Evolutionary conservation across 2,113 vertebrate species (phyloP).

Genomic region (Carlito syrichta): DNA sequence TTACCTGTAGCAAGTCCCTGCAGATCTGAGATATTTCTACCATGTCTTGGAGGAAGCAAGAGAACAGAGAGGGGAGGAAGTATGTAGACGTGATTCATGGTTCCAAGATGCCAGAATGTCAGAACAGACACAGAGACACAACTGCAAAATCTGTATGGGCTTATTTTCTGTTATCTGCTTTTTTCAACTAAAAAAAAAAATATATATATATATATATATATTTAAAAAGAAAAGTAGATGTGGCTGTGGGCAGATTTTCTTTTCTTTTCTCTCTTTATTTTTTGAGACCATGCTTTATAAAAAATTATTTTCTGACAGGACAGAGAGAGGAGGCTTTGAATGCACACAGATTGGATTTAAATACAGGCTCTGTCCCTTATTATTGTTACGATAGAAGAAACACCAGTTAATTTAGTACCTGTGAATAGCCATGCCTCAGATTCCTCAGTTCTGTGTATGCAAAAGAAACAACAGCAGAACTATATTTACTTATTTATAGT

Average conservation of each 20-base stretch:
- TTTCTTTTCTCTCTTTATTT: too few relatives aligned
- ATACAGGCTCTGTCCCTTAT: not conserved
- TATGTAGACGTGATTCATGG: accelerated
- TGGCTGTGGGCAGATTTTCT: not conserved
- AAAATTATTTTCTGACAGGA: not conserved
- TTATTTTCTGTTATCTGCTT: not conserved
- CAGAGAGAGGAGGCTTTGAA: not conserved
- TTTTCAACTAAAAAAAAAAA: not conserved
- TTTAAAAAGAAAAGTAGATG: not conserved
- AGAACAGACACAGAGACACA: not conserved
- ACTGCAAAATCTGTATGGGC: not conserved
- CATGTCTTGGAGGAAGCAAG: not conserved
- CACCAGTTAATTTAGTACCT: slow-evolving; percentile 41
- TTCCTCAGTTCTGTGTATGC: not conserved
- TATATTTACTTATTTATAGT: not conserved
- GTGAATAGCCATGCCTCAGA: not conserved
- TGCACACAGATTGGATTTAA: not conserved
- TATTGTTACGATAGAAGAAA: not conserved
- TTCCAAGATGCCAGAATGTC: not conserved
- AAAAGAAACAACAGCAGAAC: not conserved
- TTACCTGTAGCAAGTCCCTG: not conserved
- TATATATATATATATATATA: too few relatives aligned
- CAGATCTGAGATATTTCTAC: not conserved
- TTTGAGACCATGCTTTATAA: not conserved
- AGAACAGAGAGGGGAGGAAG: accelerated